Conservation (phyloP, 64 coral and sea anemone genomes). For the Anthopleura sola region DNA sequence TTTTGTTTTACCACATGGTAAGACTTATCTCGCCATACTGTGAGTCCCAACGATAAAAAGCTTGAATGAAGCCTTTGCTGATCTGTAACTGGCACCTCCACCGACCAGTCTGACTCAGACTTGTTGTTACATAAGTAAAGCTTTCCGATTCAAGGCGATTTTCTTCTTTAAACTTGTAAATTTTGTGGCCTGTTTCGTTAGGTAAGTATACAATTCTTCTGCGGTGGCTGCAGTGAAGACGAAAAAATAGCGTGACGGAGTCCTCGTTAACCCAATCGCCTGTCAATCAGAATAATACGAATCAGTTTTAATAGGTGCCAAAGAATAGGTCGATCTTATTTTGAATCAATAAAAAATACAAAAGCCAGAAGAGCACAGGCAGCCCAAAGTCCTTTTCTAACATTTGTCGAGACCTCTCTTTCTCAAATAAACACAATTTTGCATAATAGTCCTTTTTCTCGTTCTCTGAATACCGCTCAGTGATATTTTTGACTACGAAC, state of each 20-base stretch:
- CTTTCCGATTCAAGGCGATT: slow-evolving; percentile 82
- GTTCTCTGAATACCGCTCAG: too few species aligned
- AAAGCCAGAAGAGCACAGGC: too few species aligned
- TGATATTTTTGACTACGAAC: too few species aligned
- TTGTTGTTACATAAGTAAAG: slow-evolving; percentile 72
- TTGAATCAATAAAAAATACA: too few species aligned
- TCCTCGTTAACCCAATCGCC: slow-evolving; percentile 93
- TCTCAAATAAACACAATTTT: too few species aligned
- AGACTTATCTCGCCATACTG: slow-evolving; percentile 89
- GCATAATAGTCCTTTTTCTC: too few species aligned
- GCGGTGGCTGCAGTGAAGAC: slow-evolving; percentile 63
- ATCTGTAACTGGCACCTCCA: slow-evolving; percentile 83
- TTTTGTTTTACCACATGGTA: slow-evolving; percentile 70
- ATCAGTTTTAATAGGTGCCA: too few species aligned
- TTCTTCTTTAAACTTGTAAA: slow-evolving; percentile 77
- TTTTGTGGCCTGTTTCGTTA: slow-evolving; percentile 64
- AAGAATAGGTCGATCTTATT: too few species aligned
- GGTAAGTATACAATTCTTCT: slow-evolving; percentile 65
- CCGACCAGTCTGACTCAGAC: slow-evolving; percentile 49
- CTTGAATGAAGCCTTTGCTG: slow-evolving; percentile 63
- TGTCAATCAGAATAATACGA: neutral
- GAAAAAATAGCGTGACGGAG: slow-evolving; percentile 62
- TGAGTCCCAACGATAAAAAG: slow-evolving; percentile 87
- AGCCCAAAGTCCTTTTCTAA: too few species aligned
- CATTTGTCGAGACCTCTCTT: too few species aligned